These are phyloP conservation scores for Sander vitreus DNA, from an alignment of 2,113 vertebrate species.

Conservation along the genomic window DNA sequence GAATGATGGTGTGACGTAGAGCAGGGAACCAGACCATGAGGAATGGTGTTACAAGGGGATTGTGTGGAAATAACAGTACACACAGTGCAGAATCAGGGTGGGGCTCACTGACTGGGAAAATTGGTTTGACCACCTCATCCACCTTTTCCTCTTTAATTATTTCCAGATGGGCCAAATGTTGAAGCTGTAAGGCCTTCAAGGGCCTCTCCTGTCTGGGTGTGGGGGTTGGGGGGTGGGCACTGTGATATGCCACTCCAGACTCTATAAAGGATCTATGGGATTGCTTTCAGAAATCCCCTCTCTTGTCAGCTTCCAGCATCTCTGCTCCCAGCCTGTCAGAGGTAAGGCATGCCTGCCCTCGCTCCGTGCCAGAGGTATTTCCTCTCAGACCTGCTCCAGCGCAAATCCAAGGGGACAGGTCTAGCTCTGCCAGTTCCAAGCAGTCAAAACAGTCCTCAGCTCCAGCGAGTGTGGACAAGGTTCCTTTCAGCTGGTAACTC, in stretches of 20 bases:
- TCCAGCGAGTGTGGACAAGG: conserved; percentile 4
- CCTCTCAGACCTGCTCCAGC: conserved; percentile 41
- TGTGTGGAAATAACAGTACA: conserved; percentile 11
- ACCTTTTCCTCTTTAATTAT: conserved; percentile 37
- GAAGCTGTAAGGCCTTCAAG: conserved; percentile 45
- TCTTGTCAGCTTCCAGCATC: conserved; percentile 14
- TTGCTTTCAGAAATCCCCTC: conserved; percentile 33
- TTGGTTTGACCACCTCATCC: conserved; percentile 36
- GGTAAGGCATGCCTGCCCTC: conserved; percentile 31
- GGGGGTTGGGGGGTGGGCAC: conserved; percentile 14
- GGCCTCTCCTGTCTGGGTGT: conserved; percentile 38
- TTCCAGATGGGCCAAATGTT: conserved; percentile 46
- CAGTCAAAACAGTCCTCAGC: conserved; percentile 23
- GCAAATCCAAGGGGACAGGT: conserved; percentile 16
- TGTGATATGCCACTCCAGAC: conserved; percentile 30
- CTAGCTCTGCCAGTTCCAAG: conserved; percentile 20
- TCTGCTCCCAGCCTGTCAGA: conserved; percentile 30
- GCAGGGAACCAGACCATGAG: neutral
- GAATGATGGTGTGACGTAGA: too few species aligned
- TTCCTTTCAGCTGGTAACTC: neutral
- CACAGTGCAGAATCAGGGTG: conserved; percentile 17
- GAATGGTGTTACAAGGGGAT: neutral
- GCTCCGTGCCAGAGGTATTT: conserved; percentile 39
- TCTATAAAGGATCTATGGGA: conserved; percentile 27
- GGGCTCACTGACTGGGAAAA: conserved; percentile 48